These are phyloP conservation scores for Lepus europaeus DNA, from an alignment of 2,113 vertebrate species.

Conservation along the genomic window DNA sequence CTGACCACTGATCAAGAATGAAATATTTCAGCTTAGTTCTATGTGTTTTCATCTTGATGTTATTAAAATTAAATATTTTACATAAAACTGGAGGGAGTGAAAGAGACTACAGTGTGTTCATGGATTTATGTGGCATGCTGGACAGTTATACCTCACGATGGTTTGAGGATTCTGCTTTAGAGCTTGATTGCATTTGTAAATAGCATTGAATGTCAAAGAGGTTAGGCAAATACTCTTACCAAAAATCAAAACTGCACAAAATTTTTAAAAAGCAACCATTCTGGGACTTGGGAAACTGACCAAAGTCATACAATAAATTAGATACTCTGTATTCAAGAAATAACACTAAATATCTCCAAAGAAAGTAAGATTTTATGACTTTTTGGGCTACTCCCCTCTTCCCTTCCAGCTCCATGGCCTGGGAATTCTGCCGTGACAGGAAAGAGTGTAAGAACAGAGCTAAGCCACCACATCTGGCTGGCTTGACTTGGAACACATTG, in stretches of 20 bases:
- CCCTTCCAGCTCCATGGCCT: neutral
- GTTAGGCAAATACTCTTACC: neutral
- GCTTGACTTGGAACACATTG: neutral
- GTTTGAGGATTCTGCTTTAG: neutral
- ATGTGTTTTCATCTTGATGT: conserved; percentile 22
- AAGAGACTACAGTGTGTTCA: conserved; percentile 8
- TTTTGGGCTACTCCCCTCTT: neutral
- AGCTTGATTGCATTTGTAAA: neutral
- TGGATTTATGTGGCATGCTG: neutral
- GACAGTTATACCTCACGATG: neutral
- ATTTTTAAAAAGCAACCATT: neutral
- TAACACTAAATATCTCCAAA: neutral
- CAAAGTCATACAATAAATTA: neutral
- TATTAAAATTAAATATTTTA: neutral
- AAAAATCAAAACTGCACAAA: neutral
- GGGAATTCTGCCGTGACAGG: neutral
- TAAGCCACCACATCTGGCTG: neutral
- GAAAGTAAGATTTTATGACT: neutral
- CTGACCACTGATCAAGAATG: neutral
- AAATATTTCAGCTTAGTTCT: neutral
- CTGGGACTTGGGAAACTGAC: neutral
- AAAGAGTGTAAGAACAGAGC: neutral
- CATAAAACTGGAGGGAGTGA: neutral
- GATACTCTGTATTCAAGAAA: neutral
- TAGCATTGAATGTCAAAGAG: neutral